Conservation (phyloP, 2,113 vertebrate species). For the Oryzias woworae region DNA sequence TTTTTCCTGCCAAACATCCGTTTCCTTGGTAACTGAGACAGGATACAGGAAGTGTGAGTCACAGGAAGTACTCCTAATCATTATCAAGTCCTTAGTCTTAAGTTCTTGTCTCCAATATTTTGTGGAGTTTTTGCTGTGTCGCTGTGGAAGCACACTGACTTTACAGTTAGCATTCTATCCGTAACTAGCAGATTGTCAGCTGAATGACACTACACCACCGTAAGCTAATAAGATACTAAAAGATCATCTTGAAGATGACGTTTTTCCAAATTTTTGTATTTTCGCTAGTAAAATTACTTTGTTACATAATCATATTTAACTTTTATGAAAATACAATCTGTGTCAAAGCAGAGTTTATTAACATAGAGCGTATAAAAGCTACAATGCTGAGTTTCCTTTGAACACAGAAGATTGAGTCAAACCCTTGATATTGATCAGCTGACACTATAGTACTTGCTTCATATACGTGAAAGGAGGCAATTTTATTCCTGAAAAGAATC, state of each 20-base stretch:
- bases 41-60: constrained; percentile 68
- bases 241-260: neutral
- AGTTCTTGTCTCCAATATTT: constrained; percentile 20
- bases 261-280: neutral
- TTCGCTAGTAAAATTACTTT: neutral
- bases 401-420: too few relatives aligned
- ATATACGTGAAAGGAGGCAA: too few relatives aligned
- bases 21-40: constrained; percentile 60
- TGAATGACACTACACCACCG: constrained; percentile 34
- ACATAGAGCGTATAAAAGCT: too few relatives aligned
- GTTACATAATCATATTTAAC: too few relatives aligned
- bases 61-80: constrained; percentile 58
- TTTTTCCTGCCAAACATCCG: constrained; percentile 69
- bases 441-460: too few relatives aligned
- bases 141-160: constrained; percentile 33
- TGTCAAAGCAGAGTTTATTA: too few relatives aligned
- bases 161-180: constrained; percentile 39
- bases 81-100: constrained; percentile 26
- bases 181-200: constrained; percentile 36
- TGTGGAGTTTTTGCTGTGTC: constrained; percentile 12
- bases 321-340: too few relatives aligned
- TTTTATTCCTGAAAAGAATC: too few relatives aligned
- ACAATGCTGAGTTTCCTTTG: too few relatives aligned
- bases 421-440: too few relatives aligned
- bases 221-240: constrained; percentile 13